Base-by-base conservation (phyloP, 2,888 invertebrate species). In the Graphium colonna region DNA sequence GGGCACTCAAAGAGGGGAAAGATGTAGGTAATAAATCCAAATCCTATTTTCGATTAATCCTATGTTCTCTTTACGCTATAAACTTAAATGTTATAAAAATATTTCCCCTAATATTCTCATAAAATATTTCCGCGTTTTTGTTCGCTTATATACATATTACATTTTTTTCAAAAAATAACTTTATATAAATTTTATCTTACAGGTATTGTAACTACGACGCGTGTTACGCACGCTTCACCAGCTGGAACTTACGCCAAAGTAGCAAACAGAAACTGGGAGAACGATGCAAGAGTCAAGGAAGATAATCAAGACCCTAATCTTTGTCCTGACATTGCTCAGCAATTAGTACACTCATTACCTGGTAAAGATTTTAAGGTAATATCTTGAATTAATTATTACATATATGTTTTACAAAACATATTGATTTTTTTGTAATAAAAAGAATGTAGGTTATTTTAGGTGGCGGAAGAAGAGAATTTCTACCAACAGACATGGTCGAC, bases 161-260 rank as follows among this genome's bases (percentile, higher is more conserved):
- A n/a, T n/a, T n/a, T n/a, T n/a, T n/a, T n/a, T n/a, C n/a, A n/a
- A n/a, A n/a, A n/a, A n/a, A n/a, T n/a, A n/a, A n/a, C n/a, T n/a
- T n/a, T n/a, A n/a, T n/a, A n/a, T n/a, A n/a, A n/a, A n/a, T n/a
- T n/a, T n/a, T n/a, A n/a, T n/a, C n/a, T n/a, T n/a, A n/a, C 67
- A 78, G 93, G 93, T 0, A 75, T 94, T n/a, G 95, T 95, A 16
- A 96, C 96, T 5, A 94, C 93, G 0, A 93, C 94, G 0, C 89
- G 94, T 51, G 91, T 96, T 0, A 95, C 95, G 0, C 95, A 95
- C 73, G 96, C 95, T 1, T 94, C 95, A 0, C 95, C 95, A 0
- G 94, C 93, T 0, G 80, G 91, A 0, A 59, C 63, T 8, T 67
- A 93, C 73, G 94, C 95, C 0, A 93, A 93, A 68, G 81, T 90